phyloP scores from a whole-genome alignment of 2,113 vertebrate species.

The Nothobranchius kuhntae region DNA sequence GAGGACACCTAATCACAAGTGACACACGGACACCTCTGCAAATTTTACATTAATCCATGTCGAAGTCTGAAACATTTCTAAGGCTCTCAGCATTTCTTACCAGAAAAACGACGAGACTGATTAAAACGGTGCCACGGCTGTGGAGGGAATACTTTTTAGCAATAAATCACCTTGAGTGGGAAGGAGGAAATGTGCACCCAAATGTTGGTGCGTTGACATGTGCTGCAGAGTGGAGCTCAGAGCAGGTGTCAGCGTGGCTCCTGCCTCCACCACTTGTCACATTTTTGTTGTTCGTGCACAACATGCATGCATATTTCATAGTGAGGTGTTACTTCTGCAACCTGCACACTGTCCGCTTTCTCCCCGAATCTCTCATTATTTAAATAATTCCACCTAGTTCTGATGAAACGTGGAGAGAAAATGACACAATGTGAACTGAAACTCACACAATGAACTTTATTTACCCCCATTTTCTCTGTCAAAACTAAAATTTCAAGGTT shows the following conservation, averaged over 20 bases:
- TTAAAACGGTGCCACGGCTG: constrained; percentile 23
- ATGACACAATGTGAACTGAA: background rate
- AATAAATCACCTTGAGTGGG: background rate
- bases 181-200: background rate
- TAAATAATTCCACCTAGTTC: background rate
- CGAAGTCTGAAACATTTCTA: constrained; percentile 75
- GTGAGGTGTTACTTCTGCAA: background rate
- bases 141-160: background rate
- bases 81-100: constrained; percentile 54
- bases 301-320: background rate
- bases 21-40: constrained; percentile 65
- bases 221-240: background rate
- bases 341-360: background rate
- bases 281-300: constrained; percentile 8
- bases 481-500: constrained; percentile 44
- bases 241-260: constrained; percentile 4
- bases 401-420: background rate
- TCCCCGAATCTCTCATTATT: background rate
- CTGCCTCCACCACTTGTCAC: background rate
- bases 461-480: constrained; percentile 25
- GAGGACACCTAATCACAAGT: constrained; percentile 73
- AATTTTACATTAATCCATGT: constrained; percentile 67
- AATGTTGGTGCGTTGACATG: constrained; percentile 6
- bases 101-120: constrained; percentile 38
- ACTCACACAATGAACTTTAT: constrained; percentile 14